Evolutionary conservation across 2,797 vertebrate genomes (phyloP).

Genomic region (Calcarius lapponicus): DNA sequence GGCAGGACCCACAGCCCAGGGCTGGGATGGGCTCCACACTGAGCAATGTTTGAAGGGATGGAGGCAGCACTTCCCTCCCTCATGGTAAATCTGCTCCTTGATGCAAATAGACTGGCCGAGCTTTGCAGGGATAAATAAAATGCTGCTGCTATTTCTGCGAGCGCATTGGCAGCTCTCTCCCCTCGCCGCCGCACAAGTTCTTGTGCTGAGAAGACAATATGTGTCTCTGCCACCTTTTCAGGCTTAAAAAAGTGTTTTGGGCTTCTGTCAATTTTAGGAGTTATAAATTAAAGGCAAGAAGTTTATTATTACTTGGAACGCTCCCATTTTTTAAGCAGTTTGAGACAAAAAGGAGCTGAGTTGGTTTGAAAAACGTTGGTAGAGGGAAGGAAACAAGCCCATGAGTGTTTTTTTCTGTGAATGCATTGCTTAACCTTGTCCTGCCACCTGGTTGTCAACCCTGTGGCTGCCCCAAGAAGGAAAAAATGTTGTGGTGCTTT

Average conservation of each 20-base stretch:
- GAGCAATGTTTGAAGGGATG: background rate
- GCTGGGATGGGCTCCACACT: background rate
- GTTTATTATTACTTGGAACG: slow-evolving; percentile 45
- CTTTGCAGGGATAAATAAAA: slow-evolving; percentile 54
- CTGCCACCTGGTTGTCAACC: background rate
- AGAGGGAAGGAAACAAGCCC: background rate
- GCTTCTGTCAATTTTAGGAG: slow-evolving; percentile 50
- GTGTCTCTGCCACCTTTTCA: slow-evolving; percentile 59
- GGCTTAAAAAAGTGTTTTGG: slow-evolving; percentile 45
- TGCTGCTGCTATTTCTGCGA: slow-evolving; percentile 61
- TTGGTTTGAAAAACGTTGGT: background rate
- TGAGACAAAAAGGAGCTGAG: slow-evolving; percentile 21
- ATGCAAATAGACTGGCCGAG: slow-evolving; percentile 26
- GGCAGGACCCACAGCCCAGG: background rate
- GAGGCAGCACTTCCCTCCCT: background rate
- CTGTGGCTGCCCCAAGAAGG: background rate
- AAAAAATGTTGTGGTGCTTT: slow-evolving; percentile 9
- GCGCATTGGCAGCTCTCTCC: slow-evolving; percentile 50
- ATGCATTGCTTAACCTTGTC: slow-evolving; percentile 5
- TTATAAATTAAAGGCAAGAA: slow-evolving; percentile 45
- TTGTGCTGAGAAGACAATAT: slow-evolving; percentile 59
- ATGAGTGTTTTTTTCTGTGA: background rate
- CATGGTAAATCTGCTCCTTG: background rate
- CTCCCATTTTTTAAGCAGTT: background rate
- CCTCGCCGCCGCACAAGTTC: slow-evolving; percentile 48